Conservation (phyloP, 2,113 vertebrate species). For the Platichthys stellatus region DNA sequence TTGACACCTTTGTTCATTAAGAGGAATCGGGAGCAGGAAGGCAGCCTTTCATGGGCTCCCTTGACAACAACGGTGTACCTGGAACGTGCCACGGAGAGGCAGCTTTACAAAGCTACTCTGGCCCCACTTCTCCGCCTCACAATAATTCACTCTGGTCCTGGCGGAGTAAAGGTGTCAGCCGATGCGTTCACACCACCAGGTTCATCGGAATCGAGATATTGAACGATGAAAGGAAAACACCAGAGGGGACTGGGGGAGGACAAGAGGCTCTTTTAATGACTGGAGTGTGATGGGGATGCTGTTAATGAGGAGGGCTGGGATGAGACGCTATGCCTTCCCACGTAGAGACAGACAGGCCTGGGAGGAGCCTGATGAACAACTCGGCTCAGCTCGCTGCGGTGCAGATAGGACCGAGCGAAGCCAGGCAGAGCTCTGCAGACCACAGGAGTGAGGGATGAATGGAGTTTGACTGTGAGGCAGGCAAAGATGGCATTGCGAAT, state of each 20-base stretch:
- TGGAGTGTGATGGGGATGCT: constrained; percentile 72
- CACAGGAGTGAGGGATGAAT: constrained; percentile 63
- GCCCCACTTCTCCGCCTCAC: constrained; percentile 64
- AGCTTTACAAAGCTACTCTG: constrained; percentile 70
- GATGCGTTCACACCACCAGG: constrained; percentile 53
- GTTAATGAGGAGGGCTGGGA: constrained; percentile 78
- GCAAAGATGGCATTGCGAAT: constrained; percentile 64
- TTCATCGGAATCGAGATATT: constrained; percentile 58
- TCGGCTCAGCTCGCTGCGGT: constrained; percentile 23
- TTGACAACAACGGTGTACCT: constrained; percentile 61
- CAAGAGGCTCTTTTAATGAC: constrained; percentile 77
- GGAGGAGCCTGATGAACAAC: constrained; percentile 61
- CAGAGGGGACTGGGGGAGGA: constrained; percentile 66
- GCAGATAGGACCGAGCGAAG: constrained; percentile 51
- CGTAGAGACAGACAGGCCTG: constrained; percentile 53
- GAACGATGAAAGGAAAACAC: constrained; percentile 77
- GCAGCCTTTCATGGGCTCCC: constrained; percentile 70
- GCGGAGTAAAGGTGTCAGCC: constrained; percentile 76
- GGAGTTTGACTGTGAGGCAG: constrained; percentile 65
- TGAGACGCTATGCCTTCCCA: constrained; percentile 70
- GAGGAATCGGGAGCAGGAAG: constrained; percentile 70
- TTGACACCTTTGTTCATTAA: constrained; percentile 84
- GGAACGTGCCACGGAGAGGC: constrained; percentile 53
- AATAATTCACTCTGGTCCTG: constrained; percentile 77
- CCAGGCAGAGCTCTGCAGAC: constrained; percentile 58